These are phyloP conservation scores for Metridium senile DNA, from an alignment of 92 coral and sea anemone species.

Conservation along the genomic window DNA sequence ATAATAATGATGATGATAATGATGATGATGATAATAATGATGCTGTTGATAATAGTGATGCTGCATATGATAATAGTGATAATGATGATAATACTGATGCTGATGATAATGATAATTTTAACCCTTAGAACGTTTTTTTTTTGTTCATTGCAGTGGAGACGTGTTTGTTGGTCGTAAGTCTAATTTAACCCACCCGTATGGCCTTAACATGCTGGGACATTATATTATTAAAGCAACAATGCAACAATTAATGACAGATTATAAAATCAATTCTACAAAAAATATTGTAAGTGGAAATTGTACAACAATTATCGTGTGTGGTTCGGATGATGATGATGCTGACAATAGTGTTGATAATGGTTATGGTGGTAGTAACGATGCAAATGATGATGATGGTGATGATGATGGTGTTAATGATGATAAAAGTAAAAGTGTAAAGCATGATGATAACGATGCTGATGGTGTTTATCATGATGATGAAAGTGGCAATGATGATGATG, in stretches of 20 bases:
- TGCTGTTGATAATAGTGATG: too few species aligned
- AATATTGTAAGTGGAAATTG: constrained; percentile 53
- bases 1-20: too few species aligned
- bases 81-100: too few species aligned
- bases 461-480: not conserved
- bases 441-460: not conserved
- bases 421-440: too few species aligned
- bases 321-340: too few species aligned
- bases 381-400: not conserved
- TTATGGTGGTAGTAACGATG: not conserved
- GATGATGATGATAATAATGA: too few species aligned
- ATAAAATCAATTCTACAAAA: constrained; percentile 62
- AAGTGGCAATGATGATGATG: not conserved
- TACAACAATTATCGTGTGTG: too few species aligned
- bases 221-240: constrained; percentile 80
- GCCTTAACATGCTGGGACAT: constrained; percentile 93
- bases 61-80: not conserved
- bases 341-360: not conserved
- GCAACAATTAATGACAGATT: constrained; percentile 81
- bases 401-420: not conserved
- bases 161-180: constrained; percentile 90
- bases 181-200: constrained; percentile 63
- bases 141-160: constrained; percentile 75
- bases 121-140: too few species aligned
- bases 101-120: too few species aligned